phyloP scores from a whole-genome alignment of 2,888 invertebrate species.

The Agriopis leucophaearia region DNA sequence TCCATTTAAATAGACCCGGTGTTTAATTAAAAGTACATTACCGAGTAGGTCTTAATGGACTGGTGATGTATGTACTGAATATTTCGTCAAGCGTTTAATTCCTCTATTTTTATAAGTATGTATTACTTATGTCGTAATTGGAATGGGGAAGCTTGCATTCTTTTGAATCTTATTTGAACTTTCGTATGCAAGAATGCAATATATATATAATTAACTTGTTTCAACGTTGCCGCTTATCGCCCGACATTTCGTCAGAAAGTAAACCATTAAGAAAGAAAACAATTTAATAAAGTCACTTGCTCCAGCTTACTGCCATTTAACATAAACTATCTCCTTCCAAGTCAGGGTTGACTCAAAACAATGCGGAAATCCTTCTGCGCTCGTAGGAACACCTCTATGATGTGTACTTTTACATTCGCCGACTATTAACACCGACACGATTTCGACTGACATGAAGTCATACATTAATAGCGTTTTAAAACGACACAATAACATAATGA shows the following conservation, averaged over 20 bases:
- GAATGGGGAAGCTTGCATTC: conserved; percentile 8
- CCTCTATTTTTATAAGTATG: conserved; percentile 41
- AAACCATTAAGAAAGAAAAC: conserved; percentile 4
- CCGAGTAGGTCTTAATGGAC: conserved; percentile 48
- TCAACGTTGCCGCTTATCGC: background rate
- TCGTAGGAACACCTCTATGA: conserved; percentile 22
- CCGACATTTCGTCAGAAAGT: conserved; percentile 10
- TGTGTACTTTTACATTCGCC: conserved; percentile 3
- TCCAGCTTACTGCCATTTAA: conserved; percentile 22
- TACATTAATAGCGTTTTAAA: background rate
- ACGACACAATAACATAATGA: background rate
- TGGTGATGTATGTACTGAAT: conserved; percentile 47
- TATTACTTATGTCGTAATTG: conserved; percentile 1
- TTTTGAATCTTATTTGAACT: background rate
- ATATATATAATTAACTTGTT: background rate
- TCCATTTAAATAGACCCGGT: conserved; percentile 53
- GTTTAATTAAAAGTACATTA: conserved; percentile 24
- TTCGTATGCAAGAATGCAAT: background rate
- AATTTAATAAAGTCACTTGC: conserved; percentile 5
- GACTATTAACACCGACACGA: background rate
- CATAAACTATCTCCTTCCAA: conserved; percentile 27
- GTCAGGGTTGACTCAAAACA: conserved; percentile 27
- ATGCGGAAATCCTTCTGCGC: conserved; percentile 37
- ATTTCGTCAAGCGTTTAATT: conserved; percentile 59
- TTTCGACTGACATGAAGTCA: background rate